Conservation (phyloP, 2,888 invertebrate genomes). For the Kuschelorhynchus macadamiae region DNA sequence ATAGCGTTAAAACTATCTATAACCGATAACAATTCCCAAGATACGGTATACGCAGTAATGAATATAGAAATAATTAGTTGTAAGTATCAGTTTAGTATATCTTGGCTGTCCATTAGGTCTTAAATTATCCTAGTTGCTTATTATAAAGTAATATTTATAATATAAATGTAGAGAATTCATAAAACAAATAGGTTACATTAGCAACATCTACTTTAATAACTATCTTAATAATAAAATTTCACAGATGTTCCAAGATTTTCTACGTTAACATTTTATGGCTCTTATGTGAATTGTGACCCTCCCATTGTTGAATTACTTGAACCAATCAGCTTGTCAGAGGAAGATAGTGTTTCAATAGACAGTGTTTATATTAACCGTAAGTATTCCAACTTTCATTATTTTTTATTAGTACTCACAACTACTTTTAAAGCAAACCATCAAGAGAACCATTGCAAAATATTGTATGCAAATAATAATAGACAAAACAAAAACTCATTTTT, state of each 20-base stretch:
- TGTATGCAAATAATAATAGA: too few species aligned
- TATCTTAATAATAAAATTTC: constrained; percentile 39
- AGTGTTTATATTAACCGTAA: constrained; percentile 20
- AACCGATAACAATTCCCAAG: constrained; percentile 30
- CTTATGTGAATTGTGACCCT: constrained; percentile 20
- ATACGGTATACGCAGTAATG: constrained; percentile 44
- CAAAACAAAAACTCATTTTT: too few species aligned
- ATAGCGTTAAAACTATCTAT: constrained; percentile 48
- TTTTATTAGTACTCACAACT: too few species aligned
- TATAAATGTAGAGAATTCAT: too few species aligned
- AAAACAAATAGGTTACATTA: too few species aligned
- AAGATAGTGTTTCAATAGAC: not conserved
- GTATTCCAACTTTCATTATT: too few species aligned
- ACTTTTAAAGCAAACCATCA: too few species aligned
- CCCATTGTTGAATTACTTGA: constrained; percentile 12
- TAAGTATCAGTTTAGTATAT: constrained; percentile 9
- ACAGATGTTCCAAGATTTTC: constrained; percentile 20
- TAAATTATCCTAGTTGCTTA: too few species aligned
- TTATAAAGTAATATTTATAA: too few species aligned
- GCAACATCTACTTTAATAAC: constrained; percentile 50
- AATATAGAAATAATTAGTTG: constrained; percentile 32
- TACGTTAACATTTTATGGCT: constrained; percentile 25
- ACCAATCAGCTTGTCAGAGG: constrained; percentile 4
- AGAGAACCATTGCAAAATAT: too few species aligned
- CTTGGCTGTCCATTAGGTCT: too few species aligned